Base-by-base conservation (phyloP, 1,140 invertebrate species). In the Papilio polytes region DNA sequence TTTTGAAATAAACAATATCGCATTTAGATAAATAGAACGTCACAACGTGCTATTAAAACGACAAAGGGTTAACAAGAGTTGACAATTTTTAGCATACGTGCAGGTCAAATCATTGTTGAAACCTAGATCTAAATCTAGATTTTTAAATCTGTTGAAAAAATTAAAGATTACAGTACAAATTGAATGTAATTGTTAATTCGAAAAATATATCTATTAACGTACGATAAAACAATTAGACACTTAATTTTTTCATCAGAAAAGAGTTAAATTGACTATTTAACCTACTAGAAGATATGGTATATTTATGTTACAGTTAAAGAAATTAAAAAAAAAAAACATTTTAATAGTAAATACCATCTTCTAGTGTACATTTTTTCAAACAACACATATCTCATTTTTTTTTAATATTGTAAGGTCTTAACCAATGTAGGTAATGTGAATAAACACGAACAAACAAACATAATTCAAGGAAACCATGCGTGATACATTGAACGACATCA, bases 401-500 rank as follows among this genome's bases (percentile, higher is more conserved):
- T 3, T 2, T 31, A 31, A 36, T 18, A 22, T 70, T 15, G 26
- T 70, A 18, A 70, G 63, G 26, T 70, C 13, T 31, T 4, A 46
- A 76, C 41, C 26, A 76, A 76, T n/a, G n/a, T n/a, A n/a, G 9
- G 13, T 48, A 53, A 12, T 51, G 77, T 78, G 56, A 44, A 10
- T 66, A 2, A 66, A 63, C 56, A 63, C n/a, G n/a, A 63, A 78
- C 76, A 63, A 41, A 78, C 77, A 78, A 66, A 78, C 77, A 63
- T 77, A 18, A 66, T 78, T 63, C 56, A 78, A 44, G 44, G 26
- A 74, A 78, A 70, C 77, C 63, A 78, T 78, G 76, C 80, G 74
- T 78, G 53, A 74, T 80, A 88, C 80, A 84, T 86, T 90, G 0
- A 78, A 44, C 46, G 89, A 91, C 87, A 85, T 88, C 85, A 90